Evolutionary conservation across 2,113 vertebrate species (phyloP).

Genomic region (Bos javanicus): DNA sequence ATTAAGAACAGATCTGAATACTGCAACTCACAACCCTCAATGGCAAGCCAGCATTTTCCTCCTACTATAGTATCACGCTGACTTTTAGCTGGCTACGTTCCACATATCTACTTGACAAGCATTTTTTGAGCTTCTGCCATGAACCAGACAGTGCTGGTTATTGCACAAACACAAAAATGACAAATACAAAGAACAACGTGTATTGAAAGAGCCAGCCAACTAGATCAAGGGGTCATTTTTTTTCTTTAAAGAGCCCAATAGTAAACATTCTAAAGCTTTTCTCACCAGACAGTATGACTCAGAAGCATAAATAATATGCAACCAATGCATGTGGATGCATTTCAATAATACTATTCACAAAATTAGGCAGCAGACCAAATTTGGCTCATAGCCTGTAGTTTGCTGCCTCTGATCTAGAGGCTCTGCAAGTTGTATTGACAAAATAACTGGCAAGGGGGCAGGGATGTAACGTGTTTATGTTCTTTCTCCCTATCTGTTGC

Average conservation of each 20-base stretch:
- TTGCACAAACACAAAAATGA: neutral
- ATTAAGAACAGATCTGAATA: neutral
- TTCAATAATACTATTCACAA: neutral
- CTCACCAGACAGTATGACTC: neutral
- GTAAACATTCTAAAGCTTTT: neutral
- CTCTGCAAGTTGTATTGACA: neutral
- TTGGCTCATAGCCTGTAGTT: neutral
- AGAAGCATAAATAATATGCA: neutral
- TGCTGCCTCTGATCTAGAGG: neutral
- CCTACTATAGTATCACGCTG: neutral
- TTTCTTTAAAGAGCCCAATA: neutral
- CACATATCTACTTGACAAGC: neutral
- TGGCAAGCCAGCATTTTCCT: constrained; percentile 11
- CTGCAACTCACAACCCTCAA: neutral
- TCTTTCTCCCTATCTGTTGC: neutral
- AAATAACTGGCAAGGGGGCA: neutral
- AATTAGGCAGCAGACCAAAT: neutral
- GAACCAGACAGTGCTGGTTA: neutral
- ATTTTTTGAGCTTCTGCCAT: neutral
- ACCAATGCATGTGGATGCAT: neutral
- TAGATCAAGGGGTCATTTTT: neutral
- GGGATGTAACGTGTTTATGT: neutral
- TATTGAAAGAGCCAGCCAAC: neutral
- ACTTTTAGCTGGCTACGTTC: neutral
- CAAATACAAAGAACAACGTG: neutral